These are phyloP conservation scores for Periphyllus acericola DNA, from an alignment of 2,888 invertebrate genomes.

Conservation along the genomic window DNA sequence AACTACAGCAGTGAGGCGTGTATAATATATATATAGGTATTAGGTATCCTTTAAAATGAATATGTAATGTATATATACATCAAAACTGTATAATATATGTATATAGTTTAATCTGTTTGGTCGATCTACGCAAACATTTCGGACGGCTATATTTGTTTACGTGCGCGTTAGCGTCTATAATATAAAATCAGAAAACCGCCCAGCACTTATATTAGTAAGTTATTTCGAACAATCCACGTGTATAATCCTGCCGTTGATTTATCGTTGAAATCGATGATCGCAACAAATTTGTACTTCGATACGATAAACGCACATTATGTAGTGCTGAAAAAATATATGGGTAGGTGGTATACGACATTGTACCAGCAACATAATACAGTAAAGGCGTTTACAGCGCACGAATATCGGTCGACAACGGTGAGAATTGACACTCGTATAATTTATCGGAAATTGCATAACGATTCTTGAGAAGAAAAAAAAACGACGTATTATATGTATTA, in stretches of 20 bases:
- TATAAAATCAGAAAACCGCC: background rate
- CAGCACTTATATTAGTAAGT: too few relatives aligned
- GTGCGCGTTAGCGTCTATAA: background rate
- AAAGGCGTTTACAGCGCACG: background rate
- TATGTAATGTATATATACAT: background rate
- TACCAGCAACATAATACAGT: background rate
- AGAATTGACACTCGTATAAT: background rate
- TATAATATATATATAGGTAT: background rate
- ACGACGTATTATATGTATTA: background rate
- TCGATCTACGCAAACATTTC: too few relatives aligned
- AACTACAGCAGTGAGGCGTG: background rate
- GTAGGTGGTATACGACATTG: background rate
- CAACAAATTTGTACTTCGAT: background rate
- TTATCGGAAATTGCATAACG: constrained; percentile 9
- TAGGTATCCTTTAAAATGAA: background rate
- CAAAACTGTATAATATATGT: background rate
- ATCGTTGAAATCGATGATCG: background rate
- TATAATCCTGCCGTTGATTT: background rate
- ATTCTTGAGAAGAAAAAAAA: background rate
- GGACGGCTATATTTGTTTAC: too few relatives aligned
- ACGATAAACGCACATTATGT: background rate
- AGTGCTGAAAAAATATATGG: background rate
- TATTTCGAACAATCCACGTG: background rate
- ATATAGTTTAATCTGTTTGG: background rate
- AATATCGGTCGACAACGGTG: background rate